Conservation (phyloP, 2,113 vertebrate species). For the Dipodomys spectabilis region DNA sequence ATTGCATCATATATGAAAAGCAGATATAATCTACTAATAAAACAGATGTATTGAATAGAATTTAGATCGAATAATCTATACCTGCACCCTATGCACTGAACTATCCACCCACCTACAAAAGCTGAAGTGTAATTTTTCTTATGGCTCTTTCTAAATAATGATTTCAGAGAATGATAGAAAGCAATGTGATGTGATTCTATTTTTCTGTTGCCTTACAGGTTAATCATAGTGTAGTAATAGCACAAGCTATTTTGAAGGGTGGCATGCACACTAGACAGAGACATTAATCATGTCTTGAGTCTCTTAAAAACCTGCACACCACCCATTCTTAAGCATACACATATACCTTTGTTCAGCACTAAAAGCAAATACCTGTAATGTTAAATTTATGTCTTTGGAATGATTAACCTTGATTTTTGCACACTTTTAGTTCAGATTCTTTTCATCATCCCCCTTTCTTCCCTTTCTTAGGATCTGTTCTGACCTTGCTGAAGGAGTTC, state of each 20-base stretch:
- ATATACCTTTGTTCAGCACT: conserved; percentile 7
- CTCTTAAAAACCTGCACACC: not conserved
- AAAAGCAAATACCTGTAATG: conserved; percentile 8
- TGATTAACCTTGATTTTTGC: conserved; percentile 60
- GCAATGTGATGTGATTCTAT: conserved; percentile 53
- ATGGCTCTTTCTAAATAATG: conserved; percentile 47
- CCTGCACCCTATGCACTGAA: not conserved
- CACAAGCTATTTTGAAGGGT: conserved; percentile 62
- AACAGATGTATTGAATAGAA: not conserved
- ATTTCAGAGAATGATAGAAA: conserved; percentile 59
- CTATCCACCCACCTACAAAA: not conserved
- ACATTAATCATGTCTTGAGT: conserved; percentile 65
- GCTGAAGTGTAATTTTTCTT: conserved; percentile 42
- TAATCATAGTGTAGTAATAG: conserved; percentile 71
- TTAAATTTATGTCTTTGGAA: conserved; percentile 46
- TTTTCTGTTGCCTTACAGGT: conserved; percentile 73
- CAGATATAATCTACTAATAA: not conserved
- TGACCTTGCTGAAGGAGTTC: conserved; percentile 52
- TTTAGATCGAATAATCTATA: not conserved
- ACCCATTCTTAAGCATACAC: not conserved
- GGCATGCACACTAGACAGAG: conserved; percentile 46
- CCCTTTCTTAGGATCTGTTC: not conserved
- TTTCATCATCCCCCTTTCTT: not conserved
- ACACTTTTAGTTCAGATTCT: conserved; percentile 21
- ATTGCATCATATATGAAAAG: not conserved